Conservation (phyloP, 2,113 vertebrate genomes). For the Panurus biarmicus region DNA sequence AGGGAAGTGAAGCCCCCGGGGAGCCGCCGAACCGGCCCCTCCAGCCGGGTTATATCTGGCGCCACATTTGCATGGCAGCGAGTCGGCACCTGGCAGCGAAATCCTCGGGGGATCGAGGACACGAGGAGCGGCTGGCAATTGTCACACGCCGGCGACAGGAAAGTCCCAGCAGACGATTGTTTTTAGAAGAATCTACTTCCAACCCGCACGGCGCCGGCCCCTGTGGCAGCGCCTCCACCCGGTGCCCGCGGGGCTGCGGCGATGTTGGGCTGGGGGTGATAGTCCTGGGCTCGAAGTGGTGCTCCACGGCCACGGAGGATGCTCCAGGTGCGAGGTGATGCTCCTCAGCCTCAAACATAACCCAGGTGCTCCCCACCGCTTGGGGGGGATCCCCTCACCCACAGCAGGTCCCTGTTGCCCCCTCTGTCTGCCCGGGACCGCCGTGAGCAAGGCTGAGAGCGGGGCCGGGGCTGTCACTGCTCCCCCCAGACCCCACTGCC, state of each 20-base stretch:
- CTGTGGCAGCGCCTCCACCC: background rate
- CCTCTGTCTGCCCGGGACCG: fast-evolving
- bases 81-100: background rate
- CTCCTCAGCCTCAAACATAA: background rate
- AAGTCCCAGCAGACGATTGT: background rate
- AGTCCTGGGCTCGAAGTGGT: background rate
- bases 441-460: background rate
- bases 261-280: background rate
- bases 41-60: conserved; percentile 16
- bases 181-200: background rate
- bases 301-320: background rate
- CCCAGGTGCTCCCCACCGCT: fast-evolving
- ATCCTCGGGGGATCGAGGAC: background rate
- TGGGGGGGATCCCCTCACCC: background rate
- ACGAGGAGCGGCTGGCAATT: background rate
- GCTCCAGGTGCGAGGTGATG: background rate
- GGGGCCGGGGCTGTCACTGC: background rate
- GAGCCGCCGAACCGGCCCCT: background rate
- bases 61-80: conserved; percentile 34
- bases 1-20: conserved; percentile 9
- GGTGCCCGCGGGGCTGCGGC: background rate
- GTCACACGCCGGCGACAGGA: background rate
- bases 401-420: background rate
- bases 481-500: background rate
- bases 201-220: background rate